phyloP scores from a whole-genome alignment of 2,797 vertebrate genomes.

The Channa striata region DNA sequence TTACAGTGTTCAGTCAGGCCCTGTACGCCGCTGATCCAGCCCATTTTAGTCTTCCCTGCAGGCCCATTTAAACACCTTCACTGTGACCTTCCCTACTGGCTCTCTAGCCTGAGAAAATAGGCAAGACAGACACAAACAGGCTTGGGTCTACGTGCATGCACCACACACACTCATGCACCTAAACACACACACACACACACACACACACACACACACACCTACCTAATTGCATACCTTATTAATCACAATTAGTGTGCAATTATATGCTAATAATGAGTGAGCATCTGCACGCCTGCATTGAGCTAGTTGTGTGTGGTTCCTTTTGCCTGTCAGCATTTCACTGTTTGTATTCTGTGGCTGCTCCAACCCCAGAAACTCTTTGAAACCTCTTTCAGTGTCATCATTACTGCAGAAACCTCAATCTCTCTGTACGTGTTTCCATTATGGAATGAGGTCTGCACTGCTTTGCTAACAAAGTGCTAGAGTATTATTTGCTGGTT shows the following conservation, averaged over 20 bases:
- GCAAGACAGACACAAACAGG: background rate
- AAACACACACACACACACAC: constrained; percentile 19
- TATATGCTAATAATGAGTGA: constrained; percentile 49
- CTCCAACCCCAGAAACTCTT: constrained; percentile 20
- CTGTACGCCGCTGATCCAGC: constrained; percentile 38
- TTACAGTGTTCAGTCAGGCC: constrained; percentile 57
- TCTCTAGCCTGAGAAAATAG: constrained; percentile 43
- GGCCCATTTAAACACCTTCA: constrained; percentile 48
- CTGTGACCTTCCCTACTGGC: constrained; percentile 56
- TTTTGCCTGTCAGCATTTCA: constrained; percentile 13
- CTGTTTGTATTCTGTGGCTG: constrained; percentile 19
- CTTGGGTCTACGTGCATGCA: too few species aligned
- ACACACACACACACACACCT: constrained; percentile 22
- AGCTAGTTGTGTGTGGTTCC: constrained; percentile 19
- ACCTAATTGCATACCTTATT: constrained; percentile 48
- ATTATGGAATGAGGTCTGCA: background rate
- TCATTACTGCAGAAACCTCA: constrained; percentile 22
- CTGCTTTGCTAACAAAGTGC: background rate
- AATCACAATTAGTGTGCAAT: constrained; percentile 65
- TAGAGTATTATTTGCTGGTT: background rate
- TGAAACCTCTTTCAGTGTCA: constrained; percentile 10
- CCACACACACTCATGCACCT: too few species aligned
- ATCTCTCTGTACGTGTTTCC: background rate
- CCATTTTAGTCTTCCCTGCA: constrained; percentile 42
- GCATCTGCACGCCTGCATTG: constrained; percentile 41